Base-by-base conservation (phyloP, 64 coral and sea anemone genomes). In the Montipora efflorescens region DNA sequence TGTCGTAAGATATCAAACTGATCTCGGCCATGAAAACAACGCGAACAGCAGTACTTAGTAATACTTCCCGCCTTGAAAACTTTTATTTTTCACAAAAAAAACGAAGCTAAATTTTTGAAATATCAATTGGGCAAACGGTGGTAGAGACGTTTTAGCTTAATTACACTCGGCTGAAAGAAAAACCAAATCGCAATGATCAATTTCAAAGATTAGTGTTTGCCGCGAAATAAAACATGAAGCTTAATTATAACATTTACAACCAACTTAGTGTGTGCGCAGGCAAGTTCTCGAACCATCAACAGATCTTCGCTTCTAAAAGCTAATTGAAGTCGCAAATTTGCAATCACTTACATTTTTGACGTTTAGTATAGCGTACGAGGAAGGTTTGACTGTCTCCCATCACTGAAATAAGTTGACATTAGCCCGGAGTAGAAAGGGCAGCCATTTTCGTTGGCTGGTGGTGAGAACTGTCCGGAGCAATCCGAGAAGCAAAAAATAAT, bases 261-360 rank as follows among this genome's bases (percentile, higher is more conserved):
- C 9, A 64, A 18, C 45, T 66, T 49, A 48, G 23, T 59, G 21
- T 59, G 59, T 47, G 3, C 13, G n/a, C 18, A 2, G 9, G 61
- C 61, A 64, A 12, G 14, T 64, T 64, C 14, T 19, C 61, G 9
- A 57, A 64, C 61, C 61, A 12, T 64, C 14, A 15, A 64, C 19
- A 50, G 62, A 48, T 70, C 47, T 59, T 47, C 67, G 62, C 45
- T 71, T 67, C 82, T 86, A 71, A 71, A 22, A 12, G 22, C 46
- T 20, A 72, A 72, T 86, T 72, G 11, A 51, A 86, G 66, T 48
- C 36, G n/a, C 3, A 71, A 70, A 67, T 22, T 72, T 15, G 15
- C 72, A 48, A 62, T 22, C 77, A 93, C 92, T 93, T 88, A 93
- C 92, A 93, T 74, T 93, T 93, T 48, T 93, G 82, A 13, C 92